Base-by-base conservation (phyloP, 2,797 vertebrate species). In the Pagetopsis macropterus region DNA sequence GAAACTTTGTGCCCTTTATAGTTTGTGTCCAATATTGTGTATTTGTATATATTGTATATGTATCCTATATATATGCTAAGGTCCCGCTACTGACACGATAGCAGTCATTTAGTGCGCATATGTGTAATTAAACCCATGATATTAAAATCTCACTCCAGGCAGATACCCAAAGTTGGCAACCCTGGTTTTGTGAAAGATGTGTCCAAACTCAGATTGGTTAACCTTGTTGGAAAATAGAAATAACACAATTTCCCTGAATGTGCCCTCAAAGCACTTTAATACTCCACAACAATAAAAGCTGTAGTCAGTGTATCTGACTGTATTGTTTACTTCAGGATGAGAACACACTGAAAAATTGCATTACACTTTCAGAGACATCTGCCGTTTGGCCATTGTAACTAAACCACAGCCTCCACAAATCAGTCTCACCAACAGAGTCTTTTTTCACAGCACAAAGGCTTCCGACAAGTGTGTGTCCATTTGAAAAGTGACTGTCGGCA, bases 401-500 rank as follows among this genome's bases (percentile, higher is more conserved):
- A 65, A 84, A 84, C 77, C 45, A 37, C 73, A 78, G 67, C 75
- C 63, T 78, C 51, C 55, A 78, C 72, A 81, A 87, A 89, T 76
- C 63, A 55, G 64, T 68, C 82, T 82, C 81, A 50, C 76, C 79
- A 82, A 68, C 58, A 15, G 8, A 61, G 54, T 54, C 50, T 73
- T 72, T 84, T 78, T 63, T 23, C 19, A 17, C 50, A 13, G 75
- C 77, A 87, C 81, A 89, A 88, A 87, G 84, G 80, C 83, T 80
- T 85, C 79, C 85, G 76, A 70, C 85, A 79, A 85, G 82, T 71
- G 69, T 46, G 58, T 52, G 50, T 86, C 84, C 79, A 83, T 86
- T 90, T 91, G 78, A 89, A 89, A 86, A 90, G 88, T 90, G 87
- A 87, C 85, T 79, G 81, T 83, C 69, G 21, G 77, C 82, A 81